These are phyloP conservation scores for Neria commutata DNA, from an alignment of 2,888 invertebrate species.

Conservation along the genomic window DNA sequence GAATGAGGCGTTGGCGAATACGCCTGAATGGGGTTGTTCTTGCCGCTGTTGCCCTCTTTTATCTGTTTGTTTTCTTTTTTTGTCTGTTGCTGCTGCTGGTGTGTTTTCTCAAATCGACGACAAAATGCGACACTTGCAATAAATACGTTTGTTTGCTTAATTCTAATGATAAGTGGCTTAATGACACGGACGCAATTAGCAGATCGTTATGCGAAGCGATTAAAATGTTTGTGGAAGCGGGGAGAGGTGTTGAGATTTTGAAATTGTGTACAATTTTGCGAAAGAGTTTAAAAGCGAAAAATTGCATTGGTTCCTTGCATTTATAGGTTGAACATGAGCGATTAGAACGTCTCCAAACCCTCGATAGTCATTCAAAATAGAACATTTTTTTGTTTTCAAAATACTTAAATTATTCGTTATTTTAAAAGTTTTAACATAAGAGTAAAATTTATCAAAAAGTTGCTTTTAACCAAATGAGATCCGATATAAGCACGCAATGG, in stretches of 20 bases:
- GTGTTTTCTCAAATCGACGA: constrained; percentile 46
- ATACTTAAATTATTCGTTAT: no score
- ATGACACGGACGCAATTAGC: constrained; percentile 59
- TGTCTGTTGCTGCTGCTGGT: constrained; percentile 27
- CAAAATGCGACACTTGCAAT: constrained; percentile 55
- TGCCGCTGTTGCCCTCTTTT: no score
- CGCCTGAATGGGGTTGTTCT: neutral
- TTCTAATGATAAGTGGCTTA: constrained; percentile 54
- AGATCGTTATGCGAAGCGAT: constrained; percentile 37
- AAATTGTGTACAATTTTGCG: no score
- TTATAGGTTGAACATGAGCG: no score
- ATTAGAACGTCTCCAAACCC: no score
- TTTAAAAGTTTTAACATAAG: no score
- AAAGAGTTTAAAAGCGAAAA: no score
- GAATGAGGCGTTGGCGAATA: neutral
- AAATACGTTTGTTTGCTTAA: constrained; percentile 51
- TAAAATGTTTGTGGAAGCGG: neutral
- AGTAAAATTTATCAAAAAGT: neutral
- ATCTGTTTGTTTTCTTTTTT: constrained; percentile 19
- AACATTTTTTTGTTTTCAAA: no score
- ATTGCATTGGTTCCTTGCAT: no score
- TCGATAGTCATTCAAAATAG: no score
- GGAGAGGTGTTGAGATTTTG: no score
- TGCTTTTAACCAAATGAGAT: neutral
- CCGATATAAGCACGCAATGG: neutral